Conservation (phyloP, 2,888 invertebrate species). For the Lasioglossum pauxillum region DNA sequence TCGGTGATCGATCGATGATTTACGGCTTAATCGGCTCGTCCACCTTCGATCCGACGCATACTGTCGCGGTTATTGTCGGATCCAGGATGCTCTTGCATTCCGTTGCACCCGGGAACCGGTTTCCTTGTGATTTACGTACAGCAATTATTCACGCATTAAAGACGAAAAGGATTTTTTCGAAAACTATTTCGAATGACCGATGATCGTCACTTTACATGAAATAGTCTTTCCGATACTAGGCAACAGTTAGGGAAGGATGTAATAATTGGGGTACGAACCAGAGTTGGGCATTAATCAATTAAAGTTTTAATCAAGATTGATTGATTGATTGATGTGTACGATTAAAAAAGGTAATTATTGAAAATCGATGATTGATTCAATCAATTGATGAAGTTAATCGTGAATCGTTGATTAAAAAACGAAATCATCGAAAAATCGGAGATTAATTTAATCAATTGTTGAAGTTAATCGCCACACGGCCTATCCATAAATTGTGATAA, state of each 20-base stretch:
- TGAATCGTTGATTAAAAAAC: too few relatives aligned
- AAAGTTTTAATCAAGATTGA: too few relatives aligned
- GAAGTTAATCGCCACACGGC: too few relatives aligned
- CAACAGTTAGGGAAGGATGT: neutral
- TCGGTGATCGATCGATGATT: conserved; percentile 3
- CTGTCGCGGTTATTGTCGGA: neutral
- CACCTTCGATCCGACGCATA: neutral
- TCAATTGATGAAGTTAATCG: too few relatives aligned
- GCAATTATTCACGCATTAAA: neutral
- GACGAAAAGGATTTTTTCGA: neutral
- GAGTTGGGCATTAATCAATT: too few relatives aligned
- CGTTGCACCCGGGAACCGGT: neutral
- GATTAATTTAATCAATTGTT: too few relatives aligned
- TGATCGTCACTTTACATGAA: neutral
- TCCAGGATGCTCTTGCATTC: neutral
- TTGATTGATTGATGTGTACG: too few relatives aligned
- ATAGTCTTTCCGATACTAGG: neutral
- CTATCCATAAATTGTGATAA: too few relatives aligned
- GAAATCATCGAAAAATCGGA: too few relatives aligned
- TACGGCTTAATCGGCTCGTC: conserved; percentile 19
- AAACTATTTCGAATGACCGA: neutral
- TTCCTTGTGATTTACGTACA: neutral
- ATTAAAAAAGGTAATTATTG: too few relatives aligned
- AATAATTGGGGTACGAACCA: too few relatives aligned
- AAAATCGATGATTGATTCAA: too few relatives aligned